Percentiles rank a stretch among this genome's conserved stretches.
Evolutionary conservation across 2,888 invertebrate genomes (phyloP).

Genomic region (Catocala sponsa): DNA sequence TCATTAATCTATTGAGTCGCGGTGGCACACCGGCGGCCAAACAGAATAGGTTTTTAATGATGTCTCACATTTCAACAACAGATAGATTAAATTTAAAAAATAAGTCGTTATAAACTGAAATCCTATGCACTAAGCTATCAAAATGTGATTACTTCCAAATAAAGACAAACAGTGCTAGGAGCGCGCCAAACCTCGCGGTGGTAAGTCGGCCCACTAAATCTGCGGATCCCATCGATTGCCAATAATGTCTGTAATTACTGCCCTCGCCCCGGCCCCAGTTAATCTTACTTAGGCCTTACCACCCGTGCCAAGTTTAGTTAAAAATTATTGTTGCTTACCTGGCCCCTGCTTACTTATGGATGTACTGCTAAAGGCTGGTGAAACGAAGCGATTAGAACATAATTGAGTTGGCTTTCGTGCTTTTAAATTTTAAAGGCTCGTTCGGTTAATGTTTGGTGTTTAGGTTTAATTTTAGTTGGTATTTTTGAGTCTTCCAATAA

Average conservation of each 20-base stretch:
- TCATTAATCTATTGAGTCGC: no score
- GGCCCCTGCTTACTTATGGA: constrained; percentile 10
- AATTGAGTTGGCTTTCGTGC: constrained; percentile 10
- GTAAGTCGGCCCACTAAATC: constrained; percentile 72
- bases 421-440: constrained; percentile 9
- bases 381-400: constrained; percentile 28
- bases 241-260: constrained; percentile 84
- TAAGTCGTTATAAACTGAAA: background rate
- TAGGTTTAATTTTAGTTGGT: no score
- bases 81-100: no score
- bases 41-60: no score
- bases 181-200: constrained; percentile 45
- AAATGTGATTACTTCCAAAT: constrained; percentile 6
- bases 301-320: constrained; percentile 72
- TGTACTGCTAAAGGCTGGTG: constrained; percentile 19
- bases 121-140: background rate
- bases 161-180: constrained; percentile 21
- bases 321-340: constrained; percentile 63
- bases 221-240: constrained; percentile 77
- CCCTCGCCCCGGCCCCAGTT: constrained; percentile 69
- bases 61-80: no score
- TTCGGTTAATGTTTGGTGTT: background rate
- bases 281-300: constrained; percentile 58
- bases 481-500: no score
- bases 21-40: no score